Percentiles rank a stretch among this genome's conserved stretches.
Conservation (phyloP, 2,113 vertebrate genomes). For the Microtus richardsoni region DNA sequence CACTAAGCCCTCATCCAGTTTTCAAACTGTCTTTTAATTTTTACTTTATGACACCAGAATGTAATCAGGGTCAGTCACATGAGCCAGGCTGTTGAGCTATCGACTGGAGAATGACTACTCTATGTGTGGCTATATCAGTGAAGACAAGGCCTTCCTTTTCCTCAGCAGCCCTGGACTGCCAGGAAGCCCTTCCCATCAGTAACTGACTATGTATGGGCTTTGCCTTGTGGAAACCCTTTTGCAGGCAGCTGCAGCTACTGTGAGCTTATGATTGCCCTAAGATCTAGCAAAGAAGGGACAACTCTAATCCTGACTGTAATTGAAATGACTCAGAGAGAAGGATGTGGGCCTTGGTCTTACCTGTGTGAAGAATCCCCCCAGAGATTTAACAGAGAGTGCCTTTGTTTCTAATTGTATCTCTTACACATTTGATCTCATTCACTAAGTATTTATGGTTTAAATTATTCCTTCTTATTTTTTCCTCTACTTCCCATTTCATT, state of each 20-base stretch:
- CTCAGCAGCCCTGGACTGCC: background rate
- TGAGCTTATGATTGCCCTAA: background rate
- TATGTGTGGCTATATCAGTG: background rate
- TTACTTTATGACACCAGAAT: background rate
- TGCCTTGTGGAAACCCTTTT: background rate
- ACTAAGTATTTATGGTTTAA: background rate
- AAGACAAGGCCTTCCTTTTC: background rate
- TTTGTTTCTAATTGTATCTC: background rate
- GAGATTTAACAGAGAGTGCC: background rate
- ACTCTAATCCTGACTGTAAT: background rate
- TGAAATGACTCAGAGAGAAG: constrained; percentile 15
- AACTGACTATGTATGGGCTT: background rate
- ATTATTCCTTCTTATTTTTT: background rate
- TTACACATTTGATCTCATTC: background rate
- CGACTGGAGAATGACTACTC: background rate
- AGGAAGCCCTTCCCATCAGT: background rate
- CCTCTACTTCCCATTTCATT: background rate
- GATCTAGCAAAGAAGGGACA: background rate
- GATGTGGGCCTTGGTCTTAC: background rate
- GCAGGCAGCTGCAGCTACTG: too few species aligned
- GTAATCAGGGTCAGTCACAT: background rate
- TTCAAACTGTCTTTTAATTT: background rate
- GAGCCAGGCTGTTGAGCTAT: background rate
- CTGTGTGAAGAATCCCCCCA: background rate
- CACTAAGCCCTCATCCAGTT: background rate